Conservation (phyloP, 2,113 vertebrate genomes). For the Condylura cristata region DNA sequence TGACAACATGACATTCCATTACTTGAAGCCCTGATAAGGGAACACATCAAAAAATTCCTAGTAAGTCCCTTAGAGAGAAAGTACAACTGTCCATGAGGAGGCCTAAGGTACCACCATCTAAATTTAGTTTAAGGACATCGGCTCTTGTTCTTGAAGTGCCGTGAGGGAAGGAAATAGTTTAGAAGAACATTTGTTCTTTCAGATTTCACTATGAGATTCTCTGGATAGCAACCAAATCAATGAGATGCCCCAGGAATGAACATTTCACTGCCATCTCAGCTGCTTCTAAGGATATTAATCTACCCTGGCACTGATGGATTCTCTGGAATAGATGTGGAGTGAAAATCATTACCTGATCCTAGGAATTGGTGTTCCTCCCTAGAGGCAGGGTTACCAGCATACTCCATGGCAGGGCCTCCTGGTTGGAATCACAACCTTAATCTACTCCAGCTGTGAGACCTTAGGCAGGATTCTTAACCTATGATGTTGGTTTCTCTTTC, state of each 20-base stretch:
- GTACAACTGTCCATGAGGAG: not conserved
- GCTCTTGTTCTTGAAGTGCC: not conserved
- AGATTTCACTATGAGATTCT: slow-evolving; percentile 12
- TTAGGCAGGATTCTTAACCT: not conserved
- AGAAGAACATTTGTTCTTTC: not conserved
- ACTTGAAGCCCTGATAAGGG: not conserved
- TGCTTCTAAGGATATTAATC: not conserved
- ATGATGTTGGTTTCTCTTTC: not conserved
- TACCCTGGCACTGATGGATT: not conserved
- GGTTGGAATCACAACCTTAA: too few species aligned
- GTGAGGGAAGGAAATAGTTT: not conserved
- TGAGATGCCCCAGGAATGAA: not conserved
- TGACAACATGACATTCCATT: not conserved
- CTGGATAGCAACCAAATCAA: not conserved
- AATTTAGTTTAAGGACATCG: not conserved
- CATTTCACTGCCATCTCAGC: not conserved
- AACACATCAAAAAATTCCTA: not conserved
- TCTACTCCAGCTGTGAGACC: not conserved
- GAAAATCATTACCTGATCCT: not conserved
- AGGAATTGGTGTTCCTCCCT: not conserved
- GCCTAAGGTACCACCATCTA: not conserved
- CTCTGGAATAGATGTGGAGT: not conserved
- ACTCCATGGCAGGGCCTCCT: not conserved
- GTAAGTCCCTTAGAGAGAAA: not conserved
- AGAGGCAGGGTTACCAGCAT: not conserved